phyloP scores from a whole-genome alignment of 1,140 invertebrate species.

The Heliconius congener region DNA sequence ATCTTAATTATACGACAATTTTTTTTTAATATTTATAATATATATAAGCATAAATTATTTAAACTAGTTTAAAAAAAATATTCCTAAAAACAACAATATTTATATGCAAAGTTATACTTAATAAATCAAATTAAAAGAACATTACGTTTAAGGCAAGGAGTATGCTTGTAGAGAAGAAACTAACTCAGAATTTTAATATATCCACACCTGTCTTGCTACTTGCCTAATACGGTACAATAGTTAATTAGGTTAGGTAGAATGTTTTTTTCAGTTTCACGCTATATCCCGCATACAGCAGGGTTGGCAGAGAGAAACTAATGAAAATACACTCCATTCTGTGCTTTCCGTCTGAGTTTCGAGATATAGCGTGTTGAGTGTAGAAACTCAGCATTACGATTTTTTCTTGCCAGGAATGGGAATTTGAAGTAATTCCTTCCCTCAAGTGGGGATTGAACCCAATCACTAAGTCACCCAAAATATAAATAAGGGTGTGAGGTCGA shows the following conservation, averaged over 20 bases:
- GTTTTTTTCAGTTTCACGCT: no score
- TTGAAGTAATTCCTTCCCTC: no score
- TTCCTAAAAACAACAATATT: background rate
- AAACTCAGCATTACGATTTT: background rate
- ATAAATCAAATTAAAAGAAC: background rate
- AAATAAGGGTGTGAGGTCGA: no score
- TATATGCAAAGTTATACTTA: background rate
- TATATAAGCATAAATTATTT: no score
- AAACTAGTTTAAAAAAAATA: background rate
- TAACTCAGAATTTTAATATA: conserved; percentile 20
- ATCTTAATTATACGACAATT: no score
- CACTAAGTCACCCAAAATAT: no score
- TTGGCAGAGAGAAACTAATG: no score
- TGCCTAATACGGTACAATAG: background rate
- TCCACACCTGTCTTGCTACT: conserved; percentile 14
- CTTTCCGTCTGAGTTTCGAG: background rate
- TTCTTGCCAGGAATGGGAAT: no score
- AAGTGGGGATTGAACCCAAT: no score
- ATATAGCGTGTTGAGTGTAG: background rate
- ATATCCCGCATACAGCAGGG: no score
- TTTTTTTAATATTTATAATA: no score
- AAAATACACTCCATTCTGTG: background rate
- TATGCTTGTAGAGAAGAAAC: conserved; percentile 11
- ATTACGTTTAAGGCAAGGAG: conserved; percentile 15
- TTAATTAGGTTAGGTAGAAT: background rate